These are phyloP conservation scores for Abrostola triplasia DNA, from an alignment of 2,888 invertebrate genomes.

Conservation along the genomic window DNA sequence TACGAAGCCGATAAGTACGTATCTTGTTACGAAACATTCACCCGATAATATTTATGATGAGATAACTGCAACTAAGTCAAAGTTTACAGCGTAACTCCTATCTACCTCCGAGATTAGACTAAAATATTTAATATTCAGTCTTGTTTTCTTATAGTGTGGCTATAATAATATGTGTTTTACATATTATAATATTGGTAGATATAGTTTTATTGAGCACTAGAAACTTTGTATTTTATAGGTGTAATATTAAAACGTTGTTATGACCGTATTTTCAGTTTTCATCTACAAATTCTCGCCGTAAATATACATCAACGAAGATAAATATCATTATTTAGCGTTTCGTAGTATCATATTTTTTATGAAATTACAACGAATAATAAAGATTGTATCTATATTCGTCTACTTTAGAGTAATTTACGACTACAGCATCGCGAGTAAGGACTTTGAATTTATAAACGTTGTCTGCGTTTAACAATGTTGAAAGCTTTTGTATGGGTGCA, in stretches of 20 bases:
- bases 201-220: background rate
- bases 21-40: constrained; percentile 12
- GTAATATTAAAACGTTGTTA: background rate
- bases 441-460: constrained; percentile 44
- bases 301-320: constrained; percentile 25
- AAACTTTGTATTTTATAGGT: background rate
- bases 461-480: constrained; percentile 48
- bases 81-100: constrained; percentile 10
- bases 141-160: constrained; percentile 5
- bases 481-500: constrained; percentile 50
- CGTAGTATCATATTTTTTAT: constrained; percentile 36
- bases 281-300: background rate
- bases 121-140: constrained; percentile 10
- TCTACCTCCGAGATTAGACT: constrained; percentile 11
- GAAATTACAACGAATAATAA: constrained; percentile 43
- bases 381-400: constrained; percentile 44
- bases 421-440: constrained; percentile 21
- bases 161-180: background rate
- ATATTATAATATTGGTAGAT: no score
- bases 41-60: constrained; percentile 12
- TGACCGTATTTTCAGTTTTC: background rate
- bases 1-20: background rate
- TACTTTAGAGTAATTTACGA: constrained; percentile 55
- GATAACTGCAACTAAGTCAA: constrained; percentile 18
- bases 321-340: constrained; percentile 29